Evolutionary conservation across 2,113 vertebrate species (phyloP), one percentile per base, ranked within the genome.

Genomic region (Probosciger aterrimus): DNA sequence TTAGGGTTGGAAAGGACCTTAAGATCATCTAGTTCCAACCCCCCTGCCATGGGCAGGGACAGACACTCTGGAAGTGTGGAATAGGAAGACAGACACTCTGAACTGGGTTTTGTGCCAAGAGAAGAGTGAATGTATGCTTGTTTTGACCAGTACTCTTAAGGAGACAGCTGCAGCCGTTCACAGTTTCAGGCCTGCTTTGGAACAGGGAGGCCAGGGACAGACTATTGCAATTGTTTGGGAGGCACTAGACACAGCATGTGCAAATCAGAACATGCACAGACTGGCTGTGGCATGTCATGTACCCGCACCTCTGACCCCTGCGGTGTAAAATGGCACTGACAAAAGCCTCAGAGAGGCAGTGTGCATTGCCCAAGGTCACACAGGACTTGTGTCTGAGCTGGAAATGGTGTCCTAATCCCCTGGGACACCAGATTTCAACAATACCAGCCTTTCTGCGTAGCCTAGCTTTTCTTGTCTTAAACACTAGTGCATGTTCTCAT

Each of bases 331-430:
- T 14, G 73, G 22, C 44, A 71, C 35, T 19, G 43, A n/a, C 11
- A 43, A 39, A 53, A 73, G n/a, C 6, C 37, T 87, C 43, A 33
- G 35, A 76, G 46, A 50, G 24, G 10, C 23, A 43, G 35, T 41
- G 8, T 53, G 28, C 53, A 37, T 13, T 65, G 71, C 59, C 31
- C 22, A 50, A 8, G 22, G 33, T 73, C 49, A 53, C 16, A 60
- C 1, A 64, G 14, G 20, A 37, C 0, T 0, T 44, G 13, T 60
- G 10, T 33, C 23, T 79, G 70, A 70, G 19, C 22, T 3, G 3
- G 27, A 73, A 80, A 69, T 7, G 18, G 28, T 77, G 68, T 10
- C 18, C 41, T 28, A 4, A 30, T 52, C 4, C 19, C 7, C n/a
- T 47, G 18, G 17, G 19, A 62, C 13, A 35, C 10, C 16, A 24